Evolutionary conservation across 2,113 vertebrate species (phyloP), one percentile per base, ranked within the genome.

Genomic region (Isurus oxyrinchus): DNA sequence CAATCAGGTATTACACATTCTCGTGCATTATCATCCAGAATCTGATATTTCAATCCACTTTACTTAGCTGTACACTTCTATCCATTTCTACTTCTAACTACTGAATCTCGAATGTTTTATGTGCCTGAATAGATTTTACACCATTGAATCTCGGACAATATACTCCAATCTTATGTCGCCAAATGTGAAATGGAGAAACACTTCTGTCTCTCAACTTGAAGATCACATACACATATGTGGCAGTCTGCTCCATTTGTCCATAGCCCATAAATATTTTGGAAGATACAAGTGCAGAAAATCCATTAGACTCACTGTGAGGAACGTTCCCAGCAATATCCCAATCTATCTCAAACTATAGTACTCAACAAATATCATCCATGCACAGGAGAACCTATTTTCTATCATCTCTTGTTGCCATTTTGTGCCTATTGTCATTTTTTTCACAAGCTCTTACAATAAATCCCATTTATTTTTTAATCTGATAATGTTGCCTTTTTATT

Each of bases 391-490:
- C 66, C 44, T 55, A 95, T 72, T 72, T 95, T 69, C 94, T 55
- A 72, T 76, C 66, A 72, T 95, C 94, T 55, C 66, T 72, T 53
- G 27, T 95, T 95, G 44, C 63, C 66, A 95, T 53, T 95, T 76
- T 95, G 44, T 55, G 67, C 67, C 94, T 19, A 67, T 95, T 95
- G 94, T 95, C 66, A 55, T 11, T 95, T 55, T 72, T 55, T 72
- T 95, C 67, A 95, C 66, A 67, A 95, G 40, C 61, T 25, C 94
- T 76, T 95, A 76, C 66, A 72, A 95, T 95, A 95, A 95, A 95
- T 72, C 49, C 94, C 94, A 95, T 95, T 95, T 95, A 95, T 69
- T 95, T 95, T 95, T 72, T 72, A 94, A 95, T 95, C 94, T 76
- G 94, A 95, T 95, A 69, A 53, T 76, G 94, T 95, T 14, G 63